Evolutionary conservation across 2,888 invertebrate species (phyloP).

Genomic region (Napeogenes inachia): DNA sequence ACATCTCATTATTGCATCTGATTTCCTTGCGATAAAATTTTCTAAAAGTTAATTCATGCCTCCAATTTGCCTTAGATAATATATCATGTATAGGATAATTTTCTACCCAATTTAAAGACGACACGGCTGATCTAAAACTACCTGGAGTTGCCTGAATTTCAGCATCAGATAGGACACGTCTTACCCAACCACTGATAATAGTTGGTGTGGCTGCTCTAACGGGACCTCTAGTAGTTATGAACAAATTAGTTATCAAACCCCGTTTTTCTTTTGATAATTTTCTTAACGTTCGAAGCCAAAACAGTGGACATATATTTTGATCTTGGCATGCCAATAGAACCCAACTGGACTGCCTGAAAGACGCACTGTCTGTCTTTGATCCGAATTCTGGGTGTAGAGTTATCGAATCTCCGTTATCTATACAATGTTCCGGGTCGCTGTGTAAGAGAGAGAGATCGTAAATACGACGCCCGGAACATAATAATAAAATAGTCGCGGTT

Average conservation of each 20-base stretch:
- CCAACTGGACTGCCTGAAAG: no score
- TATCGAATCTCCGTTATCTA: slow-evolving; percentile 22
- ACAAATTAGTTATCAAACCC: slow-evolving; percentile 20
- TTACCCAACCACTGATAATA: slow-evolving; percentile 19
- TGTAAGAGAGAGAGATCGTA: slow-evolving; percentile 29
- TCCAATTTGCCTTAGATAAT: slow-evolving; percentile 22
- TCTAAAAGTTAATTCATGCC: no score
- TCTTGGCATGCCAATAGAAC: slow-evolving; percentile 13
- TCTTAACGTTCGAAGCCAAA: slow-evolving; percentile 18
- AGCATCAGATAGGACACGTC: slow-evolving; percentile 13
- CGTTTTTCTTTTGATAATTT: slow-evolving; percentile 6
- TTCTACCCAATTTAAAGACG: slow-evolving; percentile 25
- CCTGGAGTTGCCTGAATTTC: slow-evolving; percentile 24
- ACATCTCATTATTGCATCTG: no score
- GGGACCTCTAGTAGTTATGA: slow-evolving; percentile 16
- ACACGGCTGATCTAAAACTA: slow-evolving; percentile 22
- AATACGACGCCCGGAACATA: slow-evolving; percentile 29
- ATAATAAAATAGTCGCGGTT: slow-evolving; percentile 27
- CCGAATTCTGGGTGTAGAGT: slow-evolving; percentile 28
- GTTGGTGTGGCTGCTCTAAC: slow-evolving; percentile 18
- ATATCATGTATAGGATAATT: slow-evolving; percentile 26
- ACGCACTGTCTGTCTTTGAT: slow-evolving; percentile 28
- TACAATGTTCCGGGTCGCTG: slow-evolving; percentile 20
- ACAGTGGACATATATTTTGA: slow-evolving; percentile 19
- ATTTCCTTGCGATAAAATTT: no score